Percentiles rank a stretch among this genome's conserved stretches.
These are phyloP conservation scores for Ormyrus rosae DNA, from an alignment of 2,888 invertebrate species.

Conservation along the genomic window DNA sequence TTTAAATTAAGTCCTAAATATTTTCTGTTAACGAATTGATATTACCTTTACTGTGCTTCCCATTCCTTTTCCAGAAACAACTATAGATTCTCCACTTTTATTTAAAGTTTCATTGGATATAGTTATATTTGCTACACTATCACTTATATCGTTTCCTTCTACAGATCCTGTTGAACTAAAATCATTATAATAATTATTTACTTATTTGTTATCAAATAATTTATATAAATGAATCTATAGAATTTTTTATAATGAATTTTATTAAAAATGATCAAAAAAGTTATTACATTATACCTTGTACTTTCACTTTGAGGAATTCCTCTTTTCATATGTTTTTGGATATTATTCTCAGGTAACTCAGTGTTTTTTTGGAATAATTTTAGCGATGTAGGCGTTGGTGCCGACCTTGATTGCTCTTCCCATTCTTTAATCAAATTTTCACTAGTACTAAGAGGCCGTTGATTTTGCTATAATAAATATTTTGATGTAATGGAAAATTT, in stretches of 20 bases:
- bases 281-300: slow-evolving; percentile 63
- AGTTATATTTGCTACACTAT: slow-evolving; percentile 71
- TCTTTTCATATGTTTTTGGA: slow-evolving; percentile 69
- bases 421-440: slow-evolving; percentile 80
- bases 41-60: slow-evolving; percentile 71
- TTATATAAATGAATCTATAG: slow-evolving; percentile 20
- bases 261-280: slow-evolving; percentile 2
- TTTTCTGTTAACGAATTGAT: slow-evolving; percentile 17
- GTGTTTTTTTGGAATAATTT: slow-evolving; percentile 72
- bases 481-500: slow-evolving; percentile 64
- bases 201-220: neutral
- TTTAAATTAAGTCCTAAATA: neutral
- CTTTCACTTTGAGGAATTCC: slow-evolving; percentile 68
- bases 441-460: slow-evolving; percentile 77
- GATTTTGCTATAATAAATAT: slow-evolving; percentile 52
- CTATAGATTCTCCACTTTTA: slow-evolving; percentile 72
- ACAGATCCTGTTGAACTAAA: slow-evolving; percentile 67
- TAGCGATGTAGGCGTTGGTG: slow-evolving; percentile 84
- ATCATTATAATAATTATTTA: neutral
- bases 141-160: slow-evolving; percentile 62
- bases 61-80: slow-evolving; percentile 74
- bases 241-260: slow-evolving; percentile 4
- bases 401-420: slow-evolving; percentile 85
- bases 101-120: slow-evolving; percentile 73
- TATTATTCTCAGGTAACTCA: slow-evolving; percentile 61